Conservation (phyloP, 2,113 vertebrate species). For the Tachycineta bicolor region DNA sequence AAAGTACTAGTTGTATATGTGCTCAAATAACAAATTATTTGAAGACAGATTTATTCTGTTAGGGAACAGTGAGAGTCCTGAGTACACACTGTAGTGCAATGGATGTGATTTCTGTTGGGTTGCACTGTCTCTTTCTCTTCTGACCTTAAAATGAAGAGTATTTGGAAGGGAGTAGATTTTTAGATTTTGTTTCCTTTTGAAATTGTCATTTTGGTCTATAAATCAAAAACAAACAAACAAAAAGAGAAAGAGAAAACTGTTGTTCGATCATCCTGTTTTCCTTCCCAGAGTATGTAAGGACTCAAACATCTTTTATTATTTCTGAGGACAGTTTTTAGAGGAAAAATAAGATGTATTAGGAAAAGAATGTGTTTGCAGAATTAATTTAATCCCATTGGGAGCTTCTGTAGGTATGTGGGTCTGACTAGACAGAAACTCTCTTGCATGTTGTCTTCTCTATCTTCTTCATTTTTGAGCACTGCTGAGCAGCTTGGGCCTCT, state of each 20-base stretch:
- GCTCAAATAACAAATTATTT: neutral
- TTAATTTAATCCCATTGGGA: neutral
- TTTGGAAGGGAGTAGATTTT: neutral
- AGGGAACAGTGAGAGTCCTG: neutral
- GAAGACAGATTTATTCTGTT: neutral
- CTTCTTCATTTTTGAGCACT: constrained; percentile 41
- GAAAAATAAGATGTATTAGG: neutral
- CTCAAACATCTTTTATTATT: neutral
- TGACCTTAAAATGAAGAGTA: neutral
- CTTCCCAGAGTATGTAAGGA: neutral
- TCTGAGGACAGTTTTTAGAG: neutral
- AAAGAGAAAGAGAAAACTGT: neutral
- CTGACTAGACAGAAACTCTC: constrained; percentile 39
- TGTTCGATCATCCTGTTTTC: neutral
- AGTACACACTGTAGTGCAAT: neutral
- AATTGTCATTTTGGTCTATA: neutral
- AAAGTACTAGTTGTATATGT: neutral
- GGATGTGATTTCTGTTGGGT: neutral
- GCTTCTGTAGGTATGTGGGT: neutral
- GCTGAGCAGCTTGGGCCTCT: constrained; percentile 66
- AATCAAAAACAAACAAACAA: neutral
- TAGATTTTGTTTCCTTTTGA: neutral
- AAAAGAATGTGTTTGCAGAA: neutral
- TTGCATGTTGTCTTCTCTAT: constrained; percentile 70
- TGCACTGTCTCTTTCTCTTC: neutral